Conservation (phyloP, 2,797 vertebrate genomes). For the Vultur gryphus region DNA sequence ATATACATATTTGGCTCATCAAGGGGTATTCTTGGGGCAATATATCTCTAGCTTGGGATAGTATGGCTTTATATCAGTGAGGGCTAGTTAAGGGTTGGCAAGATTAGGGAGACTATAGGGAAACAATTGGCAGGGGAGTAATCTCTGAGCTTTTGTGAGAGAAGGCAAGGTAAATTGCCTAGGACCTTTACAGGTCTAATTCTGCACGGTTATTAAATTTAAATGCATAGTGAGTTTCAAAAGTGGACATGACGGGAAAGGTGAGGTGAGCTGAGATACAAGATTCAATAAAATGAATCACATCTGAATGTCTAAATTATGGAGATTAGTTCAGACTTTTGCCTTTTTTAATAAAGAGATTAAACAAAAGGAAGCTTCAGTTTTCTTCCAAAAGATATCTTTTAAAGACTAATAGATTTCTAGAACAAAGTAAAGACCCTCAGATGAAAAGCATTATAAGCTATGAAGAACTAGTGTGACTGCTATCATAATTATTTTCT, state of each 20-base stretch:
- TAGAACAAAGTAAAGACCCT: background rate
- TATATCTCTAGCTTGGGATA: background rate
- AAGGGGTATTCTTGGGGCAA: background rate
- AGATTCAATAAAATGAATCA: slow-evolving; percentile 18
- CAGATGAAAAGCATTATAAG: background rate
- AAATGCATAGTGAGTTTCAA: background rate
- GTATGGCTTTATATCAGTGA: background rate
- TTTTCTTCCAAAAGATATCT: background rate
- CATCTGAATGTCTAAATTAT: background rate
- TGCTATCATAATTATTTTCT: background rate
- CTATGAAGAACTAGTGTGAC: background rate
- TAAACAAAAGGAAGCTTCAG: background rate
- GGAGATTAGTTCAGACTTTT: background rate
- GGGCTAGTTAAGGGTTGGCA: background rate
- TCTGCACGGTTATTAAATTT: background rate
- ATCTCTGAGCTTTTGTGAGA: background rate
- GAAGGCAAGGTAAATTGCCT: background rate
- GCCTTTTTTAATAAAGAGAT: background rate
- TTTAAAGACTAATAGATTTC: background rate
- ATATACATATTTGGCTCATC: background rate
- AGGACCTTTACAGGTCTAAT: background rate
- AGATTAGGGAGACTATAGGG: background rate
- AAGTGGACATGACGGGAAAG: slow-evolving; percentile 7
- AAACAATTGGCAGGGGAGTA: background rate
- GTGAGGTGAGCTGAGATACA: background rate